phyloP scores from a whole-genome alignment of 2,797 vertebrate species.

The Prionace glauca region DNA sequence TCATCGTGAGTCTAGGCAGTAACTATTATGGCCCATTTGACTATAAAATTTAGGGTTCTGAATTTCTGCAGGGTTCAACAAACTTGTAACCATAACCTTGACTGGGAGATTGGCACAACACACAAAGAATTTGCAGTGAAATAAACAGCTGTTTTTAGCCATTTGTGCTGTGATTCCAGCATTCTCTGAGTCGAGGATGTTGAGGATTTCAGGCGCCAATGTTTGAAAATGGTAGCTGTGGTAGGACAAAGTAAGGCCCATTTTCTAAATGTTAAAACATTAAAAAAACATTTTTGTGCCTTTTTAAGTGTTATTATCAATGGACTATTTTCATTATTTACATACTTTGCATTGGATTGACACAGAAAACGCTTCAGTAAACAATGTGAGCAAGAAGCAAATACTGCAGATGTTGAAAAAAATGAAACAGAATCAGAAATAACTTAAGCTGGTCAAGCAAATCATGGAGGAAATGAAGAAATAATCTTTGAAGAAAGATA shows the following conservation, averaged over 20 bases:
- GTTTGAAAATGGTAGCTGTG: background rate
- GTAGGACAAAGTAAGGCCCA: background rate
- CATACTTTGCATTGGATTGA: background rate
- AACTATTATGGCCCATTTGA: background rate
- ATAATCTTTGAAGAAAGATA: background rate
- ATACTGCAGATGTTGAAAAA: background rate
- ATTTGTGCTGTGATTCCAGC: background rate
- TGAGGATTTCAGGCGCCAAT: background rate
- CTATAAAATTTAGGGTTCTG: background rate
- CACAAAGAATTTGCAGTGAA: background rate
- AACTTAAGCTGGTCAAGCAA: background rate
- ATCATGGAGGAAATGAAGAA: background rate
- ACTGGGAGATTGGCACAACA: background rate
- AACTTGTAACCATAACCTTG: background rate
- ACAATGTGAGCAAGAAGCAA: background rate
- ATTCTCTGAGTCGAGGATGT: background rate
- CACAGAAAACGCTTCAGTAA: background rate
- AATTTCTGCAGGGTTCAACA: background rate
- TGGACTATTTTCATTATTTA: background rate
- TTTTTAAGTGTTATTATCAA: background rate
- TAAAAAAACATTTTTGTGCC: background rate
- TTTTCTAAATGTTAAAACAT: background rate
- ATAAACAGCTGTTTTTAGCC: background rate
- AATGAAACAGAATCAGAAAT: background rate
- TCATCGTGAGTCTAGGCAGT: background rate